Evolutionary conservation across 2,797 vertebrate genomes (phyloP).

Genomic region (Atherinosoma microstoma): DNA sequence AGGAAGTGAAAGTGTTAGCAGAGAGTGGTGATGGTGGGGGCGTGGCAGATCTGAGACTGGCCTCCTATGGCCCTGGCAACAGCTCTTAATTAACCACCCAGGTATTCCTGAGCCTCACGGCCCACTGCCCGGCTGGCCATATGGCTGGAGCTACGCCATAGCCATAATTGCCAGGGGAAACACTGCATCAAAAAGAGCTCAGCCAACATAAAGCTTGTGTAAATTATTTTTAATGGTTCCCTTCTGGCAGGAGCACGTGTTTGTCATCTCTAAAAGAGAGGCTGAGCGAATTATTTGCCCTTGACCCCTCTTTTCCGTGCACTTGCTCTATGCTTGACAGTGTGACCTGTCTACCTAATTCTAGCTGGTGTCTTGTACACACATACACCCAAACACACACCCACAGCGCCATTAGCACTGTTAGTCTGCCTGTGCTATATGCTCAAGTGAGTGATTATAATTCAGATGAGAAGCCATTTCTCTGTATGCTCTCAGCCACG

Average conservation of each 20-base stretch:
- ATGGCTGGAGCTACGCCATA: constrained; percentile 92
- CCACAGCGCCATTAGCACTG: constrained; percentile 54
- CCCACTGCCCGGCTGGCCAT: constrained; percentile 92
- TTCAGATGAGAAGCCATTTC: constrained; percentile 51
- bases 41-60: constrained; percentile 93
- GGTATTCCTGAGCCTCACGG: constrained; percentile 93
- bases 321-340: constrained; percentile 73
- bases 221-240: constrained; percentile 99
- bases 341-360: constrained; percentile 79
- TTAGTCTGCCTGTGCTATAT: constrained; percentile 53
- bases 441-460: constrained; percentile 58
- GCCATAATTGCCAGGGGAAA: constrained; percentile 94
- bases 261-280: constrained; percentile 88
- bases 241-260: constrained; percentile 88
- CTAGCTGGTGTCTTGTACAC: constrained; percentile 53
- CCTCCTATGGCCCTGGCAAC: constrained; percentile 95
- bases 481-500: constrained; percentile 47
- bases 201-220: constrained; percentile 90
- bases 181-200: constrained; percentile 91
- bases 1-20: constrained; percentile 68
- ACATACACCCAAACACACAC: constrained; percentile 42
- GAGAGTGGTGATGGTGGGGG: constrained; percentile 51
- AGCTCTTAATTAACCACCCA: constrained; percentile 99
- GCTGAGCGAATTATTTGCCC: constrained; percentile 74
- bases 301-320: constrained; percentile 81